These are phyloP conservation scores for Catocala fraxini DNA, from an alignment of 2,888 invertebrate genomes.

Conservation along the genomic window DNA sequence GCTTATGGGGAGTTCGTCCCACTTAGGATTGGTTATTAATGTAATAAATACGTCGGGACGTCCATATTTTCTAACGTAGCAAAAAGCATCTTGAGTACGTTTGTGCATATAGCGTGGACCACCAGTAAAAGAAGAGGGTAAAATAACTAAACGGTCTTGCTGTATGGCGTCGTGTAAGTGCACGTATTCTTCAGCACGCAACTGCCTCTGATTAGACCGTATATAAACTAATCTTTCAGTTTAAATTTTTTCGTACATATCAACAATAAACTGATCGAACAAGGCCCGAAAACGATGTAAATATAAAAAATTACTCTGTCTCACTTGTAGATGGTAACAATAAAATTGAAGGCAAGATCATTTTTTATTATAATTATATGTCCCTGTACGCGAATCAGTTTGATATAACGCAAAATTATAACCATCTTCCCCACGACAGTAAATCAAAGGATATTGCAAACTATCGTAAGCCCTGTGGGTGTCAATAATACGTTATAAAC, in stretches of 20 bases:
- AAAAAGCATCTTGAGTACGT: constrained; percentile 60
- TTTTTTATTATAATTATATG: constrained; percentile 11
- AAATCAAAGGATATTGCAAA: background rate
- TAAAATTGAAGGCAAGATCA: constrained; percentile 6
- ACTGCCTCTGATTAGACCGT: no score
- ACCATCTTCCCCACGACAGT: constrained; percentile 13
- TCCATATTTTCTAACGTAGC: constrained; percentile 41
- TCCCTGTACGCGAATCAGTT: constrained; percentile 1
- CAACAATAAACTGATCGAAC: constrained; percentile 15
- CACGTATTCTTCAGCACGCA: constrained; percentile 4
- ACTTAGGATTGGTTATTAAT: constrained; percentile 12
- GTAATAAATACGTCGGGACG: constrained; percentile 21
- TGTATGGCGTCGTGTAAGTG: constrained; percentile 44
- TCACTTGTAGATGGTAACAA: constrained; percentile 1
- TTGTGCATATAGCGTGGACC: constrained; percentile 68
- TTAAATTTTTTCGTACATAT: constrained; percentile 16
- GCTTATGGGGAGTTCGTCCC: constrained; percentile 9
- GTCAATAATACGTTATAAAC: constrained; percentile 17
- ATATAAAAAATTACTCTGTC: background rate
- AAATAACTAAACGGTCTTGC: constrained; percentile 17
- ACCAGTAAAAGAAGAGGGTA: constrained; percentile 45
- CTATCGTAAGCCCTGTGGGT: constrained; percentile 13
- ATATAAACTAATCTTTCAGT: constrained; percentile 3
- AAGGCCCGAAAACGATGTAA: constrained; percentile 3
- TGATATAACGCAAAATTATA: constrained; percentile 15